Percentiles rank a stretch among this genome's conserved stretches.
Conservation (phyloP, 1,140 invertebrate species). For the Manduca sexta region DNA sequence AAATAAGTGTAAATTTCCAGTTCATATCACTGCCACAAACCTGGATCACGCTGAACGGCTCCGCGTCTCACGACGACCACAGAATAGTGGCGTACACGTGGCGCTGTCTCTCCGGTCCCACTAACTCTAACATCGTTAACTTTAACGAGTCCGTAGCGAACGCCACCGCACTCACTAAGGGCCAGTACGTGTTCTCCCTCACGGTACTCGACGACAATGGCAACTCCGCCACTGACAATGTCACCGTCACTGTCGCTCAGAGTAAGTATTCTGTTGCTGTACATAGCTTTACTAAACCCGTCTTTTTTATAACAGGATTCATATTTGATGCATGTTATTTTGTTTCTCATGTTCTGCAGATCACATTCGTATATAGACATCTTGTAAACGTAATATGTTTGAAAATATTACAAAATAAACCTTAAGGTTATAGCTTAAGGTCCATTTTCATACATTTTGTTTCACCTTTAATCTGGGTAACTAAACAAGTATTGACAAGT, state of each 20-base stretch:
- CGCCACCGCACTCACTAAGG: constrained; percentile 86
- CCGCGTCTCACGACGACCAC: constrained; percentile 88
- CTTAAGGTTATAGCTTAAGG: too few species aligned
- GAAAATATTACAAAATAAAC: too few species aligned
- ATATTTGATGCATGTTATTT: too few species aligned
- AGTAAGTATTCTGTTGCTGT: constrained; percentile 81
- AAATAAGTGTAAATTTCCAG: constrained; percentile 58
- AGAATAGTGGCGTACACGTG: constrained; percentile 88
- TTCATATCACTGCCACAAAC: constrained; percentile 88
- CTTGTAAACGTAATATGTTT: too few species aligned
- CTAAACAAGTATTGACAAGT: too few species aligned
- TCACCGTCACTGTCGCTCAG: constrained; percentile 89
- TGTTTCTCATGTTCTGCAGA: too few species aligned
- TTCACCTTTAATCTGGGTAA: too few species aligned
- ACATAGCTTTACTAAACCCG: too few species aligned
- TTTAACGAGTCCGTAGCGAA: constrained; percentile 80
- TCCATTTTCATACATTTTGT: too few species aligned
- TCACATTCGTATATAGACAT: too few species aligned
- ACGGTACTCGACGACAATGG: constrained; percentile 89
- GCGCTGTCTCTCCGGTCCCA: constrained; percentile 82
- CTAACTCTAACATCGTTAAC: constrained; percentile 67
- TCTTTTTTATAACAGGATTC: too few species aligned
- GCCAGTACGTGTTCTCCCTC: constrained; percentile 88
- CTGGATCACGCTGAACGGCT: constrained; percentile 85
- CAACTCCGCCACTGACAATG: constrained; percentile 82